Evolutionary conservation across 2,888 invertebrate genomes (phyloP), one percentile per base, ranked within the genome.

Genomic region (Mylabris sibirica): DNA sequence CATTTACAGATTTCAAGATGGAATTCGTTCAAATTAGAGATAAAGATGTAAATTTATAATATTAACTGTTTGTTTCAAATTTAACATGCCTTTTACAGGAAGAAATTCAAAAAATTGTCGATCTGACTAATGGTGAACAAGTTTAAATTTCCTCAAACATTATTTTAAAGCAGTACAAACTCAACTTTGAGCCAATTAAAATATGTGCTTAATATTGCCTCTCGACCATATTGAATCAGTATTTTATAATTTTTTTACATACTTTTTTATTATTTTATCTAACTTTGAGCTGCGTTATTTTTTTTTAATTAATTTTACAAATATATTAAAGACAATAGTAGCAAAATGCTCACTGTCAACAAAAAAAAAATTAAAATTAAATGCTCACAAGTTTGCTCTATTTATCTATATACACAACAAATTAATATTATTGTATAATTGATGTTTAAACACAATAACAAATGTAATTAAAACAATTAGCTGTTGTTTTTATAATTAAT

Each of bases 261-360:
- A 26, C 24, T 63, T 41, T 41, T 38, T 41, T 44, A 63, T 35
- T 38, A 22, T 38, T 59, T 22, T 30, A n/a, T 3, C 24, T 8
- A 24, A 3, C 26, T 60, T 26, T 17, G 30, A 34, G 17, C 17
- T 3, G 35, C 17, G n/a, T 22, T 57, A 9, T 59, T 35, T 59
- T 53, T 59, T 30, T 38, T 59, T 63, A 26, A 53, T 24, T 64
- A 59, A 64, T 35, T 64, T 53, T 59, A 49, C 17, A 57, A n/a
- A 60, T 30, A 20, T 35, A 60, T 60, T 26, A 12, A 60, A 3
- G 30, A 60, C 30, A 60, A 34, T 60, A 35, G 14, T 22, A 30
- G 35, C 30, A 34, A 34, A 59, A 60, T 30, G 30, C 60, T 17
- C 35, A 57, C 24, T 17, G n/a, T 17, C 11, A 20, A 24, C 20